A percentile compares a stretch with the other conserved stretches of the same genome.
Conservation (phyloP, 2,888 invertebrate genomes). For the Alloscopus bannaensis region DNA sequence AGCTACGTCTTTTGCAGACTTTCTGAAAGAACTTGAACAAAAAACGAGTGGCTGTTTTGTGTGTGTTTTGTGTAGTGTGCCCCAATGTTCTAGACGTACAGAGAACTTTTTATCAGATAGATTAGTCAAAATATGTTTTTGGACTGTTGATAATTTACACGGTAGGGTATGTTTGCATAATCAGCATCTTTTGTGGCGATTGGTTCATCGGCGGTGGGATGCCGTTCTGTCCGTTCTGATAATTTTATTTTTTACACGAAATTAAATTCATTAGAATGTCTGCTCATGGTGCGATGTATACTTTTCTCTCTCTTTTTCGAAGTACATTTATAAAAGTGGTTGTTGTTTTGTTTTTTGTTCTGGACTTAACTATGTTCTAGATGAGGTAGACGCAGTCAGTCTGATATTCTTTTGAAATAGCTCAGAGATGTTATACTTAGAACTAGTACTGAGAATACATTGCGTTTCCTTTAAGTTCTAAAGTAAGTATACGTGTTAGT, state of each 20-base stretch:
- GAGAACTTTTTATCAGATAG: slow-evolving; percentile 27
- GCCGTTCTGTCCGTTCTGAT: too few species aligned
- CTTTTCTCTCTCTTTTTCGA: too few species aligned
- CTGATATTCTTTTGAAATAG: slow-evolving; percentile 27
- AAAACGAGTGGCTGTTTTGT: too few species aligned
- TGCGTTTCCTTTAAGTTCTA: not conserved
- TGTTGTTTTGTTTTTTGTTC: slow-evolving; percentile 7
- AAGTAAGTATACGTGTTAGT: not conserved
- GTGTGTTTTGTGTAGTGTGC: too few species aligned
- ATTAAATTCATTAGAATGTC: not conserved
- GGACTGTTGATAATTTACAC: slow-evolving; percentile 58
- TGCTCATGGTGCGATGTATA: too few species aligned
- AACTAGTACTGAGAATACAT: not conserved
- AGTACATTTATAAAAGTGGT: too few species aligned
- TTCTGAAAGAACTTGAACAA: too few species aligned
- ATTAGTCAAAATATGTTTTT: slow-evolving; percentile 56
- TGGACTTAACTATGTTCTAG: too few species aligned
- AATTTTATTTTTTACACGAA: not conserved
- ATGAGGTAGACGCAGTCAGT: slow-evolving; percentile 8
- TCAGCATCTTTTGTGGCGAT: not conserved
- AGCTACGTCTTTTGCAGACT: too few species aligned
- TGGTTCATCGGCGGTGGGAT: too few species aligned
- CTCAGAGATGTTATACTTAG: slow-evolving; percentile 4
- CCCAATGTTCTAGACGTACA: slow-evolving; percentile 38
- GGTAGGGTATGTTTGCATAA: slow-evolving; percentile 1